These are phyloP conservation scores for Radopholus similis DNA, from an alignment of 1,140 invertebrate genomes.

Conservation along the genomic window DNA sequence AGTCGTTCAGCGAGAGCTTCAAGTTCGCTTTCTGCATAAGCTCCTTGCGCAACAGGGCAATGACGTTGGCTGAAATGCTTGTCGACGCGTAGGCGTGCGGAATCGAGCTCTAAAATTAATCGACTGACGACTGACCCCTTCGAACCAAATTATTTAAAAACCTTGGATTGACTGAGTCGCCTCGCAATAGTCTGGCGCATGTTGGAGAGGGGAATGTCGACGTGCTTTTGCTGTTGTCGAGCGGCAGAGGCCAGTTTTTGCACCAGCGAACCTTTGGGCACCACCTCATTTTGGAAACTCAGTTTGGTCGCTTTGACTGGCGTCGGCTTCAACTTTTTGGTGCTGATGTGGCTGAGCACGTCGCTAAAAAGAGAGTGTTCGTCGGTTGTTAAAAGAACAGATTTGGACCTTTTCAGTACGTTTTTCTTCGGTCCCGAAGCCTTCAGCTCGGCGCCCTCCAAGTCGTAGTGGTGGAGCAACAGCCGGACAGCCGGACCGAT, in stretches of 20 bases:
- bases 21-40: slow-evolving; percentile 55
- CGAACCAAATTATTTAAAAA: neutral
- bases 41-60: slow-evolving; percentile 65
- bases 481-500: slow-evolving; percentile 40
- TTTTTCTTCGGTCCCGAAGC: slow-evolving; percentile 42
- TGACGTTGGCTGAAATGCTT: slow-evolving; percentile 77
- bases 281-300: neutral
- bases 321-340: slow-evolving; percentile 18
- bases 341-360: slow-evolving; percentile 20
- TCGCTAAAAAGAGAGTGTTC: slow-evolving; percentile 38
- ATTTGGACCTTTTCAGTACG: slow-evolving; percentile 35
- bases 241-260: neutral
- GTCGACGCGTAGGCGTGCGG: slow-evolving; percentile 90
- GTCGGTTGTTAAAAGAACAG: slow-evolving; percentile 58
- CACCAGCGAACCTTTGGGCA: slow-evolving; percentile 2
- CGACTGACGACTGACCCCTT: neutral
- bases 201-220: slow-evolving; percentile 79
- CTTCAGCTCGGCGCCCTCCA: slow-evolving; percentile 17
- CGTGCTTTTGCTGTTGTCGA: slow-evolving; percentile 61
- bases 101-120: slow-evolving; percentile 77
- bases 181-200: slow-evolving; percentile 69
- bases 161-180: slow-evolving; percentile 77
- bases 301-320: neutral
- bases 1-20: slow-evolving; percentile 89
- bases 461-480: slow-evolving; percentile 33